Percentiles rank a stretch among this genome's conserved stretches.
These are phyloP conservation scores for Antheraea mylitta DNA, from an alignment of 1,140 invertebrate species.

Conservation along the genomic window DNA sequence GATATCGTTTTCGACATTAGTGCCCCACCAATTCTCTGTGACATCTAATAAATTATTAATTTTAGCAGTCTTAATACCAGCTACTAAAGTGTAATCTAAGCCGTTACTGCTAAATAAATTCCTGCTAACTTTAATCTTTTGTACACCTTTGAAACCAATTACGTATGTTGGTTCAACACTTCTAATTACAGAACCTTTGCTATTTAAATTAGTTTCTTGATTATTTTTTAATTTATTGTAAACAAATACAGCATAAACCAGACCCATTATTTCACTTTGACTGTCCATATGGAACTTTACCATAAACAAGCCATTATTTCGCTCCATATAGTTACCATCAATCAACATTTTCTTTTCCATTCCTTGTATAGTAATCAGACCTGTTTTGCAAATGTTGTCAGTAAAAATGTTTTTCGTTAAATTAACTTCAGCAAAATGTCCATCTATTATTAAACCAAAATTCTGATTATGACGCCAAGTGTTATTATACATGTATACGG, in stretches of 20 bases:
- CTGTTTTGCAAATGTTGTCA: constrained; percentile 90
- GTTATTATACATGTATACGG: constrained; percentile 91
- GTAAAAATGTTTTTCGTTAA: constrained; percentile 92
- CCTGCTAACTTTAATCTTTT: constrained; percentile 93
- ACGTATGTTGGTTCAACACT: constrained; percentile 87
- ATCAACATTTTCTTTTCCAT: constrained; percentile 98
- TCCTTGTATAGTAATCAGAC: constrained; percentile 92
- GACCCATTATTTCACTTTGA: constrained; percentile 95
- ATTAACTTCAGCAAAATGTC: constrained; percentile 93
- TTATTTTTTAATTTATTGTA: constrained; percentile 91
- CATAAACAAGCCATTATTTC: constrained; percentile 92
- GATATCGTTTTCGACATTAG: constrained; percentile 85
- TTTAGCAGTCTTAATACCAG: constrained; percentile 93
- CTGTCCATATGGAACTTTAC: constrained; percentile 94
- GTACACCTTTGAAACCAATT: constrained; percentile 95
- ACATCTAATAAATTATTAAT: constrained; percentile 94
- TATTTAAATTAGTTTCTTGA: constrained; percentile 59
- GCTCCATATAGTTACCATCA: constrained; percentile 86
- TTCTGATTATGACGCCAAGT: constrained; percentile 92
- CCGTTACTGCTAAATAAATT: constrained; percentile 95
- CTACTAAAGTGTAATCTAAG: constrained; percentile 94
- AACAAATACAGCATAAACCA: constrained; percentile 88
- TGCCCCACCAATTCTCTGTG: constrained; percentile 98
- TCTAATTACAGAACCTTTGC: constrained; percentile 70
- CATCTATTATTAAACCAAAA: constrained; percentile 91